Conservation (phyloP, 2,888 invertebrate genomes). For the Chrysomela aeneicollis region DNA sequence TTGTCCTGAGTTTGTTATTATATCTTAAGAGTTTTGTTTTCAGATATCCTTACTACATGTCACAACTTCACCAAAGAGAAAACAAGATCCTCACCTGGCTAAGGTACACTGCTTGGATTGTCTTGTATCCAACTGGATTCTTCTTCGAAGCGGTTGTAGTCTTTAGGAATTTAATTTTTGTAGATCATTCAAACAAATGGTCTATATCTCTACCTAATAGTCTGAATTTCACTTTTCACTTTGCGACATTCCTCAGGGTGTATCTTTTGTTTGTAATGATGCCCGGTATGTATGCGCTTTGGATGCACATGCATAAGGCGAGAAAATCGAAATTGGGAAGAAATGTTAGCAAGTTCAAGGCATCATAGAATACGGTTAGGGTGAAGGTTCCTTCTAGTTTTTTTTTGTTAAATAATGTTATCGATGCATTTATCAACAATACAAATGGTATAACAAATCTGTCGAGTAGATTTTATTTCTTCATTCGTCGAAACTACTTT, state of each 20-base stretch:
- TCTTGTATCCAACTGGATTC: slow-evolving; percentile 90
- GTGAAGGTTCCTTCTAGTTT: neutral
- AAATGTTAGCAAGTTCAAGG: slow-evolving; percentile 23
- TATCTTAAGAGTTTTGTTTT: slow-evolving; percentile 44
- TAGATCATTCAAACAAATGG: slow-evolving; percentile 83
- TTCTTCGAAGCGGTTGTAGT: slow-evolving; percentile 85
- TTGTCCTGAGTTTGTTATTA: neutral
- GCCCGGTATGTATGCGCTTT: slow-evolving; percentile 79
- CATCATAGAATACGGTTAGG: slow-evolving; percentile 13
- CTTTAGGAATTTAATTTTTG: slow-evolving; percentile 85
- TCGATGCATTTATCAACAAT: neutral
- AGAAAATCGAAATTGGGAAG: slow-evolving; percentile 72
- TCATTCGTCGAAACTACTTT: no score
- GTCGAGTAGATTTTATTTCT: no score
- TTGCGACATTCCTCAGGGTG: slow-evolving; percentile 79
- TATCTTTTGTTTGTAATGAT: slow-evolving; percentile 80
- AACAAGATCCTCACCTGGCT: slow-evolving; percentile 86
- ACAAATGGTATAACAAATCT: no score
- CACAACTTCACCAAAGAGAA: slow-evolving; percentile 78
- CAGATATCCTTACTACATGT: slow-evolving; percentile 93
- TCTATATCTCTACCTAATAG: slow-evolving; percentile 81
- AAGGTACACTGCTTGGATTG: slow-evolving; percentile 92
- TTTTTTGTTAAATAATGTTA: neutral
- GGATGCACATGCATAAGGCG: slow-evolving; percentile 84
- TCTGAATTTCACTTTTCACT: slow-evolving; percentile 87